Base-by-base conservation (phyloP, 2,797 vertebrate species). In the Bovichtus variegatus region DNA sequence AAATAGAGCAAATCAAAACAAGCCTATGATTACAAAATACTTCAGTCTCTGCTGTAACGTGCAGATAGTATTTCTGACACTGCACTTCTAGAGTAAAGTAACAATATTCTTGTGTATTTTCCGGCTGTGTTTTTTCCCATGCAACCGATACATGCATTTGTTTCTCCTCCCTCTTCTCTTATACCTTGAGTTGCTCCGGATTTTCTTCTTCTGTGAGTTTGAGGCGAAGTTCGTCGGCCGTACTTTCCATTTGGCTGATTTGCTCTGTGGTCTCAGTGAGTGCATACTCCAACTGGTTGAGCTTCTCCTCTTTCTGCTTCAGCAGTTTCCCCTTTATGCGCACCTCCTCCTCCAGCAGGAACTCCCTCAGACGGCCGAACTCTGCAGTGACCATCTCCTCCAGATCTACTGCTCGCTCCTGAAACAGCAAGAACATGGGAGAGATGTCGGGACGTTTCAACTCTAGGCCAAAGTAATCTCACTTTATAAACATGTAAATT, bases 121-220 rank as follows among this genome's bases (percentile, higher is more conserved):
- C 0, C 0, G 0, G 11, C 16, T 70, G 38, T 76, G 8, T n/a
- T 60, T 36, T 57, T 31, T 50, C 38, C 7, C 36, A 44, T 25
- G n/a, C 2, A 51, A 23, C 19, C 19, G 12, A 12, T 23, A 19
- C n/a, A n/a, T n/a, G n/a, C n/a, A n/a, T n/a, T n/a, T n/a, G n/a
- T n/a, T n/a, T n/a, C 19, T 12, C 16, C 34, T 1, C 13, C 0
- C 29, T 50, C 58, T n/a, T 4, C 43, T 58, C 16, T 23, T 74
- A 82, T 51, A 95, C 93, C 92, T 89, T 94, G 31, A 95, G 93
- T 7, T 93, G 91, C 66, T 92, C 89, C 0, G 94, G 93, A 78
- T 91, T 93, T 78, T 94, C 93, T 19, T 93, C 91, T n/a, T 94
- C 92, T 38, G 47, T 60, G 68, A 93, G 82, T 73, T 91, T 94